A percentile compares a stretch with the other conserved stretches of the same genome.
phyloP scores from a whole-genome alignment of 1,140 invertebrate species.

The Orussus abietinus region DNA sequence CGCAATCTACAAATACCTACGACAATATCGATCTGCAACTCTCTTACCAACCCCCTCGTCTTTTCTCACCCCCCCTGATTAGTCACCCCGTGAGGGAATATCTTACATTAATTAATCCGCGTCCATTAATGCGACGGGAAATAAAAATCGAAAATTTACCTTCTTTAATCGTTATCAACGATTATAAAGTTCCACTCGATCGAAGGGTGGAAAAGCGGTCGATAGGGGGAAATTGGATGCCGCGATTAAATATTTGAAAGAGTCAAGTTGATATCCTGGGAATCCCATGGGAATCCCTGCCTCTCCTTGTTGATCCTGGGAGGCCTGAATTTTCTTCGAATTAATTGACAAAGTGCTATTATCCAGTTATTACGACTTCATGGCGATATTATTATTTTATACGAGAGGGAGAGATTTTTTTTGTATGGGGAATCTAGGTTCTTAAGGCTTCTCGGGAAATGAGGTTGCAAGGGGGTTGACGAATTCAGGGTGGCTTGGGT shows the following conservation, averaged over 20 bases:
- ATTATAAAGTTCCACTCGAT: too few relatives aligned
- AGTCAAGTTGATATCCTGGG: constrained; percentile 27
- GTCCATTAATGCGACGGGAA: constrained; percentile 12
- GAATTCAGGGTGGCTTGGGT: neutral
- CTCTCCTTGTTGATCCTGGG: constrained; percentile 22
- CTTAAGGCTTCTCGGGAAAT: too few relatives aligned
- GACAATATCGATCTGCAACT: constrained; percentile 37
- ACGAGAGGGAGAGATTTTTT: too few relatives aligned
- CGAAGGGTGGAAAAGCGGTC: constrained; percentile 20
- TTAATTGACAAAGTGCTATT: too few relatives aligned
- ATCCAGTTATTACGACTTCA: neutral
- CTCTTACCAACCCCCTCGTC: constrained; percentile 21
- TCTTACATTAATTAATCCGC: constrained; percentile 37
- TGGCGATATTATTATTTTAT: too few relatives aligned
- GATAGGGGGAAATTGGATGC: constrained; percentile 40
- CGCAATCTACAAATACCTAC: constrained; percentile 35
- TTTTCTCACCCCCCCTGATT: constrained; percentile 7
- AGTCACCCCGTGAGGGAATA: constrained; percentile 20
- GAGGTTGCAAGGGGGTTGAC: too few relatives aligned
- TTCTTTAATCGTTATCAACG: constrained; percentile 7
- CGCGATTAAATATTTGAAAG: constrained; percentile 45
- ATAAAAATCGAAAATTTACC: constrained; percentile 3
- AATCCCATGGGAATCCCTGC: constrained; percentile 26
- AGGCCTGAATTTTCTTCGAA: too few relatives aligned
- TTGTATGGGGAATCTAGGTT: too few relatives aligned